Evolutionary conservation across 2,113 vertebrate genomes (phyloP).

Genomic region (Oplegnathus fasciatus): DNA sequence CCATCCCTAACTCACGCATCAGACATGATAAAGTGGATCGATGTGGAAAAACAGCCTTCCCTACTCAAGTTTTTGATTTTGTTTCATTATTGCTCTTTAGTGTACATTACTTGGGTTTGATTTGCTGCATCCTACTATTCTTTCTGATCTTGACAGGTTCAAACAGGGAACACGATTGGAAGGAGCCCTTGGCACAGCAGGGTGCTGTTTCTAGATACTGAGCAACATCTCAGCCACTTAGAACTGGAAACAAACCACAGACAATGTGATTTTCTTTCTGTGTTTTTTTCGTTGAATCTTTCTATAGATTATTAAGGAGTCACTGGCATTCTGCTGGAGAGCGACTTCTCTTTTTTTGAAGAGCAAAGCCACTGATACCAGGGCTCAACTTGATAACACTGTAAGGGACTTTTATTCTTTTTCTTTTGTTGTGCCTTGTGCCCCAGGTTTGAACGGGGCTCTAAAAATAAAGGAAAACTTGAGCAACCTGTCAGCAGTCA

Average conservation of each 20-base stretch:
- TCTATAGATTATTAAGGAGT: conserved; percentile 53
- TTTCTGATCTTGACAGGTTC: conserved; percentile 29
- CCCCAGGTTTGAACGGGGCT: conserved; percentile 44
- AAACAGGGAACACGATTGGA: conserved; percentile 29
- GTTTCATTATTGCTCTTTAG: conserved; percentile 9
- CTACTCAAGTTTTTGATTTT: conserved; percentile 26
- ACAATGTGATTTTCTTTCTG: conserved; percentile 24
- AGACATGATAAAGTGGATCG: conserved; percentile 23
- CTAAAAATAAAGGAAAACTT: conserved; percentile 54
- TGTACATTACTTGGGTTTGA: conserved; percentile 13
- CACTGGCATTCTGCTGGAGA: conserved; percentile 42
- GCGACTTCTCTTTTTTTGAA: conserved; percentile 22
- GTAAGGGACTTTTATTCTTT: conserved; percentile 26
- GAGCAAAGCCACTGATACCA: conserved; percentile 31
- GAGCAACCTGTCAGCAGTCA: conserved; percentile 56
- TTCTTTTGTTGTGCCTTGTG: conserved; percentile 26
- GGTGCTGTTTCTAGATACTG: conserved; percentile 4
- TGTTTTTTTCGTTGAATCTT: conserved; percentile 8
- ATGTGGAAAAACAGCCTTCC: conserved; percentile 23
- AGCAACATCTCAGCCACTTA: conserved; percentile 35
- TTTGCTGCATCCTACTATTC: conserved; percentile 6
- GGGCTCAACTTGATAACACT: conserved; percentile 27
- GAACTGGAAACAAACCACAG: conserved; percentile 17
- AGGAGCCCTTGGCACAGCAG: background rate
- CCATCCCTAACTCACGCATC: conserved; percentile 6